phyloP scores from a whole-genome alignment of 2,113 vertebrate species.

The Laticauda laticaudata region DNA sequence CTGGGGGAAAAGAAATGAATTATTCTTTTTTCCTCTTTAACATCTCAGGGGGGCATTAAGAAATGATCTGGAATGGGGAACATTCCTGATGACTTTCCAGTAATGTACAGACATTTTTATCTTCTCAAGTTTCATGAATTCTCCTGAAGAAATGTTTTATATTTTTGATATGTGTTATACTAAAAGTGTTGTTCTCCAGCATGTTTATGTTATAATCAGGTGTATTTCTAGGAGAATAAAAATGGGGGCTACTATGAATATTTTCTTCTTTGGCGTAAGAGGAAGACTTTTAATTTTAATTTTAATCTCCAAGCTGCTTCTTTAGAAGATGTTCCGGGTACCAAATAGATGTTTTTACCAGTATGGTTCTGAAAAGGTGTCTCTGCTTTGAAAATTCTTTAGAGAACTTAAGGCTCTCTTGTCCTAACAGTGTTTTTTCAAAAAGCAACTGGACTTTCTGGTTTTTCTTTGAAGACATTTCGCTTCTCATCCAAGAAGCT shows the following conservation, averaged over 20 bases:
- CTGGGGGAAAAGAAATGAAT: not conserved
- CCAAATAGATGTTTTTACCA: not conserved
- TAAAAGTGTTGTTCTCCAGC: not conserved
- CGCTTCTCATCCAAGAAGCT: no score
- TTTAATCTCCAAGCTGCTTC: not conserved
- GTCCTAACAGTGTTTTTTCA: no score
- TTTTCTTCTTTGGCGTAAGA: not conserved
- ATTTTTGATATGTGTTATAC: not conserved
- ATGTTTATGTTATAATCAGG: not conserved
- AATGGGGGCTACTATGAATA: not conserved
- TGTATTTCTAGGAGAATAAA: not conserved
- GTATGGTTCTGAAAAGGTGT: constrained; percentile 17
- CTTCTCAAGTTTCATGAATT: not conserved
- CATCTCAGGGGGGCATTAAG: not conserved
- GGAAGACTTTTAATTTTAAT: constrained; percentile 4
- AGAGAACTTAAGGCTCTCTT: constrained; percentile 48
- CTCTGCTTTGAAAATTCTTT: constrained; percentile 46
- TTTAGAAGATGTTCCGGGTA: not conserved
- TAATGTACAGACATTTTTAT: not conserved
- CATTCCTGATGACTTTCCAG: not conserved
- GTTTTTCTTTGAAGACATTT: no score
- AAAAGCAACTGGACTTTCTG: no score
- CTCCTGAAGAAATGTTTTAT: not conserved
- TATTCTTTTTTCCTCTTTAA: not conserved
- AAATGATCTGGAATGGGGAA: not conserved